Base-by-base conservation (phyloP, 1,140 invertebrate genomes). In the Oncopeltus fasciatus region DNA sequence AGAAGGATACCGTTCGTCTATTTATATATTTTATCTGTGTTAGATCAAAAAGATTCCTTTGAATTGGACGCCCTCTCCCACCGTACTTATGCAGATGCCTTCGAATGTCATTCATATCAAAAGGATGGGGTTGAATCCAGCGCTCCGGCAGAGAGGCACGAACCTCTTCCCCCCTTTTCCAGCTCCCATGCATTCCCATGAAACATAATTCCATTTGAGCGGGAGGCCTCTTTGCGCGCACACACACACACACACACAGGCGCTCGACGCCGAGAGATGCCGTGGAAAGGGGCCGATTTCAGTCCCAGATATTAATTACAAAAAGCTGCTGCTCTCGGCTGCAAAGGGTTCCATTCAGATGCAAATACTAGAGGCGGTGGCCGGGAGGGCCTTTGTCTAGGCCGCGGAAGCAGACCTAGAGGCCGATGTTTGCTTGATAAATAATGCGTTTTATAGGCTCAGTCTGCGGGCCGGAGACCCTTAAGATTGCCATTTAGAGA, bases 391-490 rank as follows among this genome's bases (percentile, higher is more conserved):
- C 49, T 53, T 53, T 53, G 49, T 53, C 49, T 53, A 53, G 49
- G 20, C 49, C 18, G 5, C 31, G 31, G 31, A 38, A 38, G 14
- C 5, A 14, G 31, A 8, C 49, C 26, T n/a, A n/a, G n/a, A n/a
- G n/a, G n/a, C n/a, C 49, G 21, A 18, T 53, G 49, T 53, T 53
- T 53, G 49, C 49, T 53, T 53, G 49, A 53, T 53, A 53, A 53
- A 53, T 53, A 53, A 53, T 53, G 49, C 21, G 49, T 53, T 53
- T 53, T 53, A 53, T 53, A 53, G 49, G 24, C 20, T 24, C 49
- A 24, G 26, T 20, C 3, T n/a, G 4, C n/a, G 9, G n/a, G 16
- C 1, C n/a, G 44, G 44, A 20, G 16, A 9, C 20, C 49, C 31
- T 38, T 38, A 38, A 8, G 31, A n/a, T n/a, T n/a, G n/a, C n/a